Evolutionary conservation across 2,888 invertebrate genomes (phyloP).

Genomic region (Brenthis daphne): DNA sequence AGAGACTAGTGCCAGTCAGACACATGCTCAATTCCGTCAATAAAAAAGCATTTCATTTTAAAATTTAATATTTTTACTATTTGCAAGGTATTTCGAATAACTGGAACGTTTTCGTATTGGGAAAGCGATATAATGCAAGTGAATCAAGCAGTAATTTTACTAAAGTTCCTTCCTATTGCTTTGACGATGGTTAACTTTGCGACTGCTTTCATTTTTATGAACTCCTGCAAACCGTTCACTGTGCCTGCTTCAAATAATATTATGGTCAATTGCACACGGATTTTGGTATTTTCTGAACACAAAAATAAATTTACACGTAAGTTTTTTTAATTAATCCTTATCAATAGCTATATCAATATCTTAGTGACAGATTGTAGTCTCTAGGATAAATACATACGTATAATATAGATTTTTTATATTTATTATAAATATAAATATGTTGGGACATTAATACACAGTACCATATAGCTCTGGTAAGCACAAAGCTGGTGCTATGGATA

Average conservation of each 20-base stretch:
- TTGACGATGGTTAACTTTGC: slow-evolving; percentile 66
- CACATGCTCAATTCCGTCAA: too few species aligned
- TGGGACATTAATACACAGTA: too few species aligned
- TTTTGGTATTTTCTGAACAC: slow-evolving; percentile 47
- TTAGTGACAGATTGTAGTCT: too few species aligned
- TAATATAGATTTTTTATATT: neutral
- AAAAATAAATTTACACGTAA: slow-evolving; percentile 53
- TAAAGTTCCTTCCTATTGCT: slow-evolving; percentile 69
- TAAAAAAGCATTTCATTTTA: too few species aligned
- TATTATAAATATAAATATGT: too few species aligned
- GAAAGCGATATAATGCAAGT: slow-evolving; percentile 69
- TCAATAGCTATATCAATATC: too few species aligned
- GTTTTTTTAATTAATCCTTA: slow-evolving; percentile 27
- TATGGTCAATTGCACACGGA: slow-evolving; percentile 60
- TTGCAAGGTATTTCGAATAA: slow-evolving; percentile 65
- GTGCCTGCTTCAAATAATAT: slow-evolving; percentile 41
- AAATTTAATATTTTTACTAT: slow-evolving; percentile 11
- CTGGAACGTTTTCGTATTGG: slow-evolving; percentile 67
- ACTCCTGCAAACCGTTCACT: slow-evolving; percentile 55
- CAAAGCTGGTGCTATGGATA: too few species aligned
- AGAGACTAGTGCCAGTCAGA: too few species aligned
- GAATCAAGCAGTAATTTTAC: slow-evolving; percentile 60
- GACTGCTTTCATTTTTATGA: slow-evolving; percentile 61
- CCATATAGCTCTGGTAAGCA: too few species aligned
- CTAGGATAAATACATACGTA: neutral